Percentiles rank a stretch among this genome's conserved stretches.
These are phyloP conservation scores for Seira musarum DNA, from an alignment of 2,888 invertebrate genomes.

Conservation along the genomic window DNA sequence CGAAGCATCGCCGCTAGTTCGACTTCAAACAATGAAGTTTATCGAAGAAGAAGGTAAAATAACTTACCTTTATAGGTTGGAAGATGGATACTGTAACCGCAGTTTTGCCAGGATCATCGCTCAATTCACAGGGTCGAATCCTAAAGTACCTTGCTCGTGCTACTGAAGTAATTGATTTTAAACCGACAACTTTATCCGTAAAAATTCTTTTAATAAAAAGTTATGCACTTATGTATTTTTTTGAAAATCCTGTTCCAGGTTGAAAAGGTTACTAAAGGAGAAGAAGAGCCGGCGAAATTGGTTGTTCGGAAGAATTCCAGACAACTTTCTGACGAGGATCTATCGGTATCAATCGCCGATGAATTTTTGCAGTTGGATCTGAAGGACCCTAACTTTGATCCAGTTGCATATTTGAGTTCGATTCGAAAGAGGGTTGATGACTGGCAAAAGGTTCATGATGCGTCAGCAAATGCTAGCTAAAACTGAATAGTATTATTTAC, in stretches of 20 bases:
- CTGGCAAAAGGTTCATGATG: no score
- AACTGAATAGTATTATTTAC: no score
- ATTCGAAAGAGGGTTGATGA: not conserved
- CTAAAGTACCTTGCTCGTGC: slow-evolving; percentile 76
- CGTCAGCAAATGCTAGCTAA: no score
- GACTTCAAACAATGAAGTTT: slow-evolving; percentile 78
- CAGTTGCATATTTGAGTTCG: slow-evolving; percentile 21
- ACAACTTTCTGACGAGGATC: slow-evolving; percentile 18
- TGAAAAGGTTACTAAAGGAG: slow-evolving; percentile 16
- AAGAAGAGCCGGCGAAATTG: no score
- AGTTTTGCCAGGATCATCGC: slow-evolving; percentile 83
- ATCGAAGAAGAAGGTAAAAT: slow-evolving; percentile 76
- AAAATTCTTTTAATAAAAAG: not conserved
- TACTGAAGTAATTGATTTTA: slow-evolving; percentile 71
- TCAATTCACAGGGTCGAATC: slow-evolving; percentile 77
- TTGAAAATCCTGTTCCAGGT: slow-evolving; percentile 15
- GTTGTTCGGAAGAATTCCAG: not conserved
- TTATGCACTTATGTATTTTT: not conserved
- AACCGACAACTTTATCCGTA: no score
- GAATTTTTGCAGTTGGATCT: slow-evolving; percentile 49
- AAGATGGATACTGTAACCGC: slow-evolving; percentile 76
- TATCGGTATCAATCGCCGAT: slow-evolving; percentile 36
- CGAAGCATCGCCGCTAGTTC: slow-evolving; percentile 74
- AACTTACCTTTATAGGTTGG: slow-evolving; percentile 80
- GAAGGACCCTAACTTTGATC: slow-evolving; percentile 14